A percentile compares a stretch with the other conserved stretches of the same genome.
phyloP scores from a whole-genome alignment of 2,797 vertebrate genomes.

The Craterocephalus amniculus region DNA sequence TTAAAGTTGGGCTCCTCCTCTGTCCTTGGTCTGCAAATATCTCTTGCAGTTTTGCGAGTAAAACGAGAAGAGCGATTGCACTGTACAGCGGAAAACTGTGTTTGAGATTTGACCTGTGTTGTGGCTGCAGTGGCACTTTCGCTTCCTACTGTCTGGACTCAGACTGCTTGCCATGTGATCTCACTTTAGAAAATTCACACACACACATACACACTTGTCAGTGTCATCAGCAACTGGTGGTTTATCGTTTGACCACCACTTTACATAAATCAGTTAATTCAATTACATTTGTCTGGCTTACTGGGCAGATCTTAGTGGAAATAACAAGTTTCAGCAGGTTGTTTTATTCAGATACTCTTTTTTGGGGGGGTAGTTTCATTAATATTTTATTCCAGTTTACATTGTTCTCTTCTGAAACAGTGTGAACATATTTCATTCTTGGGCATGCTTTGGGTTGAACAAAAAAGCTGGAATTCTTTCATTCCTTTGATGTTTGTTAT shows the following conservation, averaged over 20 bases:
- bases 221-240: constrained; percentile 43
- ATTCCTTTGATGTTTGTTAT: background rate
- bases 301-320: background rate
- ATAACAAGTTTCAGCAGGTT: background rate
- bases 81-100: constrained; percentile 54
- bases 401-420: background rate
- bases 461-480: no score
- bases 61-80: constrained; percentile 57
- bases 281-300: background rate
- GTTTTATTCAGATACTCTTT: background rate
- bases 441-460: no score
- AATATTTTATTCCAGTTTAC: background rate
- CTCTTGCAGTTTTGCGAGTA: constrained; percentile 30
- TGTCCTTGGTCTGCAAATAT: constrained; percentile 33
- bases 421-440: no score
- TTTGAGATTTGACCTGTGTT: constrained; percentile 67
- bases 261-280: constrained; percentile 23
- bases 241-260: constrained; percentile 6
- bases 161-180: constrained; percentile 69
- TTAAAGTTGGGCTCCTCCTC: constrained; percentile 16
- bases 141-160: constrained; percentile 79
- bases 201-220: constrained; percentile 8
- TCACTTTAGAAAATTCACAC: constrained; percentile 44
- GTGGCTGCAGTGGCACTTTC: constrained; percentile 79
- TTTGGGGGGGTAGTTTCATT: background rate